These are phyloP conservation scores for Pseudomyrmex sp. DNA, from an alignment of 1,140 invertebrate genomes.

Conservation along the genomic window DNA sequence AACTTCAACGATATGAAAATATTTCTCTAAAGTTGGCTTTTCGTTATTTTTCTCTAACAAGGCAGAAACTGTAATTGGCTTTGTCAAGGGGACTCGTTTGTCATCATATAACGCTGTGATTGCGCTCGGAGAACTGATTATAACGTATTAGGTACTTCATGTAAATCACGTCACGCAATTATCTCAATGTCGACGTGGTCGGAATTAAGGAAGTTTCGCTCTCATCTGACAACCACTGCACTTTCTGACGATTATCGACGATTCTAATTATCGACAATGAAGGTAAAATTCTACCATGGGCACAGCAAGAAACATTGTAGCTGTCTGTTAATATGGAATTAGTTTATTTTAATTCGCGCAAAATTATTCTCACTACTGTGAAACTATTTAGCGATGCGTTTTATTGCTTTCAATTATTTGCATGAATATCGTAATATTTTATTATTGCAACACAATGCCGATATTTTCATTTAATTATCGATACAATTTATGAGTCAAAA, in stretches of 20 bases:
- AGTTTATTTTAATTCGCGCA: not conserved
- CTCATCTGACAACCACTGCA: not conserved
- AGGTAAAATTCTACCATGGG: not conserved
- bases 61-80: constrained; percentile 29
- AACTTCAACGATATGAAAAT: not conserved
- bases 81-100: constrained; percentile 46
- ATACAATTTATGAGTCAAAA: constrained; percentile 20
- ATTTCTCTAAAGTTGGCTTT: not conserved
- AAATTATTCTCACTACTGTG: not conserved
- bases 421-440: not conserved
- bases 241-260: not conserved
- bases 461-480: constrained; percentile 29
- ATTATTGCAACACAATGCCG: not conserved
- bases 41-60: not conserved
- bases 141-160: constrained; percentile 55
- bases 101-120: constrained; percentile 48
- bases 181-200: constrained; percentile 37
- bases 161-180: constrained; percentile 70
- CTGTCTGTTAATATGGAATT: not conserved
- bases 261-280: constrained; percentile 22
- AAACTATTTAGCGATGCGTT: not conserved
- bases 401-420: constrained; percentile 11
- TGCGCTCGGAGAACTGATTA: constrained; percentile 62
- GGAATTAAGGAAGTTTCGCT: constrained; percentile 61
- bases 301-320: not conserved